Percentiles rank a stretch among this genome's conserved stretches.
These are phyloP conservation scores for Aproaerema taeniolella DNA, from an alignment of 2,888 invertebrate genomes.

Conservation along the genomic window DNA sequence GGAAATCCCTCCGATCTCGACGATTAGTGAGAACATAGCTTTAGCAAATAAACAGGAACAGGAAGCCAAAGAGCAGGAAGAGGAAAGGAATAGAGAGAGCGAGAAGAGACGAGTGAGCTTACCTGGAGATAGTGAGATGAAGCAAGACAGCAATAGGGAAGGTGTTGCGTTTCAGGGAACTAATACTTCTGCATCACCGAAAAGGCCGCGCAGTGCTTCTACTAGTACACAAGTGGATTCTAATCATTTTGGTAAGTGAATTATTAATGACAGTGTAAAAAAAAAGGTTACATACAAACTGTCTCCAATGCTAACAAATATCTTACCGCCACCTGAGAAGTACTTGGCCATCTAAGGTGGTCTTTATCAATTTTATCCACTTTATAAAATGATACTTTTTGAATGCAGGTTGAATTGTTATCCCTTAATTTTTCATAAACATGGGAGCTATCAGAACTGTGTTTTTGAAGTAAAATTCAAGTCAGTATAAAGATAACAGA, in stretches of 20 bases:
- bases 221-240: conserved; percentile 91
- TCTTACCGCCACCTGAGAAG: too few species aligned
- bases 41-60: conserved; percentile 40
- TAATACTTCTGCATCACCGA: conserved; percentile 76
- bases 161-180: conserved; percentile 57
- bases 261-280: too few species aligned
- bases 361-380: too few species aligned
- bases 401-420: too few species aligned
- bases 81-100: conserved; percentile 50
- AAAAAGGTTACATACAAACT: too few species aligned
- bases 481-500: too few species aligned
- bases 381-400: too few species aligned
- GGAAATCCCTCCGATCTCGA: conserved; percentile 83
- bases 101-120: conserved; percentile 79
- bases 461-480: too few species aligned
- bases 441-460: too few species aligned
- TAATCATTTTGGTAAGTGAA: conserved; percentile 88
- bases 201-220: conserved; percentile 86
- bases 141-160: conserved; percentile 59
- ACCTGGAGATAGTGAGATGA: conserved; percentile 72
- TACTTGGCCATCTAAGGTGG: too few species aligned
- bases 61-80: conserved; percentile 48
- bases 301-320: too few species aligned
- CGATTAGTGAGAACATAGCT: conserved; percentile 84
- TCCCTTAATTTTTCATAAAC: too few species aligned